Evolutionary conservation across 2,797 vertebrate species (phyloP).

Genomic region (Falco concolor): DNA sequence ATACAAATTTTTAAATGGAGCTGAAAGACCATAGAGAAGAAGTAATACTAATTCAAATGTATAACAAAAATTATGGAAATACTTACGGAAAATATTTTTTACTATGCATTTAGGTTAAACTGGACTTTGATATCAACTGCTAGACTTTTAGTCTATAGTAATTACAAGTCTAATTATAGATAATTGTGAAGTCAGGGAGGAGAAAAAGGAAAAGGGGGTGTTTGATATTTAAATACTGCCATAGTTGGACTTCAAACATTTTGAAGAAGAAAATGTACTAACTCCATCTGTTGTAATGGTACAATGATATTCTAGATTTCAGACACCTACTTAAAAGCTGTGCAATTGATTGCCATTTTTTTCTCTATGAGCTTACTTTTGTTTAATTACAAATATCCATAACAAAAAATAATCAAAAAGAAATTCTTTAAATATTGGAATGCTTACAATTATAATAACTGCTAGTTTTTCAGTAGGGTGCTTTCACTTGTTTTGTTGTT

Average conservation of each 20-base stretch:
- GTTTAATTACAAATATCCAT: not conserved
- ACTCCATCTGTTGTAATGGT: constrained; percentile 46
- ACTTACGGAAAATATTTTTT: not conserved
- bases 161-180: not conserved
- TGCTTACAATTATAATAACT: not conserved
- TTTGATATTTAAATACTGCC: not conserved
- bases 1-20: not conserved
- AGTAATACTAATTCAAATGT: not conserved
- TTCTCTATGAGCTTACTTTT: not conserved
- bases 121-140: not conserved
- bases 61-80: not conserved
- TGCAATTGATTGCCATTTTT: not conserved
- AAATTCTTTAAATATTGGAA: not conserved
- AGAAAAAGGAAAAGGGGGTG: not conserved
- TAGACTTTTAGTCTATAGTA: not conserved
- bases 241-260: not conserved
- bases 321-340: constrained; percentile 70
- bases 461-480: not conserved
- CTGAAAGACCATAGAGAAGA: not conserved
- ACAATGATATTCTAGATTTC: constrained; percentile 43
- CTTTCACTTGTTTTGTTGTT: not conserved
- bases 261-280: constrained; percentile 1
- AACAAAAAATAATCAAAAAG: not conserved
- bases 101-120: not conserved
- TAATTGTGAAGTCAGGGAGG: not conserved